Conservation (phyloP, 2,113 vertebrate genomes). For the Scalopus aquaticus region DNA sequence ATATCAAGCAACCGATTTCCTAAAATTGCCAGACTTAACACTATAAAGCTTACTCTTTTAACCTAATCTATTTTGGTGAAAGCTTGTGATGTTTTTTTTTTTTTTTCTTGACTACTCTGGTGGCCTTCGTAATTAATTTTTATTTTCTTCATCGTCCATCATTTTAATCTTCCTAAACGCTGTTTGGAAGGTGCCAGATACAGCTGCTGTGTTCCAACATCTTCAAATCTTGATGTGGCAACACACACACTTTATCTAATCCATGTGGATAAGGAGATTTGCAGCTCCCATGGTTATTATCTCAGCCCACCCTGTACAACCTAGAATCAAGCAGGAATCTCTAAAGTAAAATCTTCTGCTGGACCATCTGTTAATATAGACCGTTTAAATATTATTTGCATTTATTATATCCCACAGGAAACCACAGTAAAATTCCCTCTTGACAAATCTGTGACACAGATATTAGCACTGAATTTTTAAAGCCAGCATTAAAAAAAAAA, state of each 20-base stretch:
- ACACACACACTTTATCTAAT: neutral
- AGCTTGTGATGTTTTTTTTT: neutral
- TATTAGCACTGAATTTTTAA: constrained; percentile 69
- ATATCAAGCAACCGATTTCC: neutral
- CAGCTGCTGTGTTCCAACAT: constrained; percentile 1
- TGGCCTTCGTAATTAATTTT: constrained; percentile 29
- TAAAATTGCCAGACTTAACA: neutral
- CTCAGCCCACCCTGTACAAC: neutral
- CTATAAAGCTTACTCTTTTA: neutral
- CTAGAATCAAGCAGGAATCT: neutral
- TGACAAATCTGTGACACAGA: constrained; percentile 63
- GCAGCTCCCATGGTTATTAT: constrained; percentile 57
- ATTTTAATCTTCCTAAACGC: constrained; percentile 43
- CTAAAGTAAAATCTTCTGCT: constrained; percentile 48
- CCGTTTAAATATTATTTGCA: constrained; percentile 64
- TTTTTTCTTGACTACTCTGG: neutral
- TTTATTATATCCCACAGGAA: constrained; percentile 41
- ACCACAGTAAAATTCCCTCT: constrained; percentile 41
- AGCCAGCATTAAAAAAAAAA: neutral
- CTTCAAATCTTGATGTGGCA: neutral
- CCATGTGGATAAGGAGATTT: constrained; percentile 27
- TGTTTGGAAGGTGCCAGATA: constrained; percentile 39
- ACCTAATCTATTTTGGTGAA: neutral
- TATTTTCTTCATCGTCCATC: constrained; percentile 8
- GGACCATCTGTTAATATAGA: constrained; percentile 59